Evolutionary conservation across 1,140 invertebrate species (phyloP).

Genomic region (Diabrotica virgifera): DNA sequence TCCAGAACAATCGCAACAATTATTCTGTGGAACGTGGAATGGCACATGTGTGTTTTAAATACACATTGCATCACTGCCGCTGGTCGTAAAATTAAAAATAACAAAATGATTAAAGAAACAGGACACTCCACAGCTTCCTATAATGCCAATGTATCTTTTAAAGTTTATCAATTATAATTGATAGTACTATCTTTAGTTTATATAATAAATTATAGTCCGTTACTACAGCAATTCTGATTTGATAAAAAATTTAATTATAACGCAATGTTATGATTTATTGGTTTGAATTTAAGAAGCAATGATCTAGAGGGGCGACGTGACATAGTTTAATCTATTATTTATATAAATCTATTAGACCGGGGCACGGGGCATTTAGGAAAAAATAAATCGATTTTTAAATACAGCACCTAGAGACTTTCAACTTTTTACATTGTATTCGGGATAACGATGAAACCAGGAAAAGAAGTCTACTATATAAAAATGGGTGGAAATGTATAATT

Average conservation of each 20-base stretch:
- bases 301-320: too few relatives aligned
- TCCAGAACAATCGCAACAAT: neutral
- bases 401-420: too few relatives aligned
- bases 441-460: too few relatives aligned
- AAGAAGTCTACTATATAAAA: too few relatives aligned
- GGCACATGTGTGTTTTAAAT: neutral
- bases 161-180: neutral
- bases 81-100: neutral
- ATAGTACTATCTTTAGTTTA: neutral
- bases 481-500: too few relatives aligned
- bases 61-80: neutral
- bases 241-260: neutral
- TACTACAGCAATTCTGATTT: neutral
- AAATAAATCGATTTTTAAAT: too few relatives aligned
- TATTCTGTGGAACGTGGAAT: neutral
- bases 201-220: neutral
- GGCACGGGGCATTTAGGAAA: too few relatives aligned
- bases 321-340: too few relatives aligned
- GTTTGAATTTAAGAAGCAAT: too few relatives aligned
- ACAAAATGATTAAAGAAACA: slow-evolving; percentile 1
- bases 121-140: neutral
- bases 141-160: neutral
- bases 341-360: too few relatives aligned
- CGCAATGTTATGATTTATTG: too few relatives aligned
- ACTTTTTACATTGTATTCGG: too few relatives aligned